Evolutionary conservation across 2,888 invertebrate genomes (phyloP), one percentile per base, ranked within the genome.

Genomic region (Pristionchus japonicus): DNA sequence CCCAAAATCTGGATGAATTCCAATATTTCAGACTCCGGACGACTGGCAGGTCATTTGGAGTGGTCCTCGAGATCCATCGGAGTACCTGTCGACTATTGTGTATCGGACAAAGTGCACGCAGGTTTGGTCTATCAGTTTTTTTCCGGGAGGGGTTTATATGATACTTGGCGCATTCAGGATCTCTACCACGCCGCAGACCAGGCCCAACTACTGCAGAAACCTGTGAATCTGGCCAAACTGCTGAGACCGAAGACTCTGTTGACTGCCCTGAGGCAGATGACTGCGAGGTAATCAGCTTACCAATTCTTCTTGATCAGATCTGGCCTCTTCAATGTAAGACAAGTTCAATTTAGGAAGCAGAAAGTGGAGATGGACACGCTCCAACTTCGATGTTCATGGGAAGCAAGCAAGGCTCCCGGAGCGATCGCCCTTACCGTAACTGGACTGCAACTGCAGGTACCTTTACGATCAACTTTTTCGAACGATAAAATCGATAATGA

Each of bases 161-260:
- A n/a, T n/a, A n/a, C n/a, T n/a, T n/a, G n/a, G n/a, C n/a, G n/a
- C 17, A n/a, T 43, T 23, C 49, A 88, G 83, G 95, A 95, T 82
- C 96, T 96, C 95, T 95, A 95, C 87, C 95, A 95, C 86, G 94
- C 95, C 57, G 95, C 95, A 61, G 95, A 95, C 89, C 92, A 95
- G 23, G 95, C 95, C 20, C 91, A 93, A 4, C 94, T 96, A 20
- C 94, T 96, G 52, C 94, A 95, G 13, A 95, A 95, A 74, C 95
- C 96, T 0, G 94, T 97, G 0, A 96, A 97, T 94, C 95, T 97
- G 57, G 96, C 96, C 0, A 95, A 96, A 87, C 95, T 97, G 7
- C 96, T 97, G 91, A 96, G 96, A 92, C 97, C 97, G 0, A 96
- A 96, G 90, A 96, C 96, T 0, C 96, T 97, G 94, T 95, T 97